Evolutionary conservation across 2,888 invertebrate species (phyloP), one percentile per base, ranked within the genome.

Genomic region (Blastobasis lacticolella): DNA sequence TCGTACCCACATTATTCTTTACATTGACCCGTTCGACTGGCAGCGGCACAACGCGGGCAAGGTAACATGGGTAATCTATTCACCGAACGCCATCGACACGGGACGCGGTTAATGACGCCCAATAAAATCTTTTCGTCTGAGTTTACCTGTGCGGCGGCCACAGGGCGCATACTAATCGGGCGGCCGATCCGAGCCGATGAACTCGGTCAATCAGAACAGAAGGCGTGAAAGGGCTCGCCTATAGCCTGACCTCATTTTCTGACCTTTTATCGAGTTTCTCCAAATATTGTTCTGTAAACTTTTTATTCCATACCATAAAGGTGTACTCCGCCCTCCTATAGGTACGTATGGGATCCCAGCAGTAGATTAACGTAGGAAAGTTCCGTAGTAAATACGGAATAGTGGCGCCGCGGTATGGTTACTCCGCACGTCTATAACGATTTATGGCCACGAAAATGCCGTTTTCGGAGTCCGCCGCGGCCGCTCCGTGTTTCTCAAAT

Each of bases 381-480:
- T 73, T 76, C 76, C 66, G 72, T 67, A 72, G 73, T 74, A 78
- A 76, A 78, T 78, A 77, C 72, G 64, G 63, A 23, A 23, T 23
- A 23, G 23, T 23, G 23, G 23, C 23, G 62, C 62, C 54, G 43
- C 43, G 36, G 42, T 43, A n/a, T 46, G 40, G 43, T 42, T 49
- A 60, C 57, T 59, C 62, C 66, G 70, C 71, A 73, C 73, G 72
- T 75, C 75, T 71, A 63, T 73, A 62, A 69, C 75, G 72, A 82
- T 82, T 82, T 81, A 83, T 81, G 71, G 68, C 74, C 65, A 71
- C 74, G 70, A 73, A 75, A 75, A 77, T 75, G 68, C 70, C 68
- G 69, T 74, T 75, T 78, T 73, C 71, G 73, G 70, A 73, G 67
- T 71, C 71, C 69, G 62, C 67, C 57, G 59, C 71, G 71, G 71